Percentiles rank a stretch among this genome's conserved stretches.
Evolutionary conservation across 2,797 vertebrate species (phyloP).

Genomic region (Nasua narica): DNA sequence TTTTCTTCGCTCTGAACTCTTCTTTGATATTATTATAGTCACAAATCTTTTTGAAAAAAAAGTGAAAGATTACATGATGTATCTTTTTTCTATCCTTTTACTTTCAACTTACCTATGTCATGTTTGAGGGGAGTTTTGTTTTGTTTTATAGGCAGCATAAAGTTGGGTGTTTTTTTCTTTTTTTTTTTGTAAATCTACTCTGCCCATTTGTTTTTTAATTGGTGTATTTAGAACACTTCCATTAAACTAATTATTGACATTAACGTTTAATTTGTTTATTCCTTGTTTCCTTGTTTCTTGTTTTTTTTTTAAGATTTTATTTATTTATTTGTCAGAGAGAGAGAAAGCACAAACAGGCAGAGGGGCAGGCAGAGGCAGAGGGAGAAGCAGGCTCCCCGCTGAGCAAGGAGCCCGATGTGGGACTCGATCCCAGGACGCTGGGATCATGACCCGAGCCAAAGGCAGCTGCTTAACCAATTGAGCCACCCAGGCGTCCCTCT

Average conservation of each 20-base stretch:
- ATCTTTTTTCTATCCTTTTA: neutral
- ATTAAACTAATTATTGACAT: neutral
- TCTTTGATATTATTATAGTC: neutral
- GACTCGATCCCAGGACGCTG: too few species aligned
- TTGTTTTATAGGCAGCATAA: neutral
- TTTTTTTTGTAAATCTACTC: neutral
- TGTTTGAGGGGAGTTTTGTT: neutral
- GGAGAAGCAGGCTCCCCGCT: too few species aligned
- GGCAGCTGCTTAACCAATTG: too few species aligned
- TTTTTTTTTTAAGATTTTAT: too few species aligned
- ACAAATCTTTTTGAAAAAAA: neutral
- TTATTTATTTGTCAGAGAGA: too few species aligned
- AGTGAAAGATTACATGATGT: neutral
- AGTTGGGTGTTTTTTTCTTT: neutral
- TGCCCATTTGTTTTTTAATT: neutral
- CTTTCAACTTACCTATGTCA: neutral
- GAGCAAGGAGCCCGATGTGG: too few species aligned
- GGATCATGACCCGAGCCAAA: too few species aligned
- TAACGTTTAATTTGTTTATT: neutral
- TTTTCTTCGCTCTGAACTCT: neutral
- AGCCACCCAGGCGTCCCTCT: too few species aligned
- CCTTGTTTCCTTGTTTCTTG: neutral
- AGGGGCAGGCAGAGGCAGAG: too few species aligned
- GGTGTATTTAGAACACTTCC: neutral
- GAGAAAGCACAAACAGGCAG: too few species aligned